Evolutionary conservation across 2,888 invertebrate species (phyloP).

Genomic region (Lasius fuliginosus): DNA sequence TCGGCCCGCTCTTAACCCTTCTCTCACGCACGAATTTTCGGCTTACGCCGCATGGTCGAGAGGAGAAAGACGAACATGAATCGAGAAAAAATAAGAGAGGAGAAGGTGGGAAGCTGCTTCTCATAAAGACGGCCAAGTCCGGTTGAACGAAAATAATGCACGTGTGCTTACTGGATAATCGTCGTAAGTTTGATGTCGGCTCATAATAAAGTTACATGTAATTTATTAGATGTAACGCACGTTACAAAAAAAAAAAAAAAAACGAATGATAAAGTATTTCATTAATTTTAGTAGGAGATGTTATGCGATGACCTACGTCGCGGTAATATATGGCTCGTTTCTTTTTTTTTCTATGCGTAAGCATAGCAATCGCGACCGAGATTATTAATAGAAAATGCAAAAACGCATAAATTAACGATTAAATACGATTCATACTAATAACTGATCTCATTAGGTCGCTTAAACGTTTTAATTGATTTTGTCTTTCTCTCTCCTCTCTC

Average conservation of each 20-base stretch:
- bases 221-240: slow-evolving; percentile 28
- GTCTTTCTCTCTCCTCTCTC: not conserved
- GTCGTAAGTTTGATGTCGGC: slow-evolving; percentile 30
- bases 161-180: slow-evolving; percentile 30
- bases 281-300: slow-evolving; percentile 14
- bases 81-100: not conserved
- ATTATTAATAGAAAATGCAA: slow-evolving; percentile 5
- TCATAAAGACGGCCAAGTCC: slow-evolving; percentile 19
- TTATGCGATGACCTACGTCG: not conserved
- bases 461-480: not conserved
- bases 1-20: slow-evolving; percentile 37
- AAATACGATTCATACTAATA: slow-evolving; percentile 5
- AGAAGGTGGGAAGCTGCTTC: not conserved
- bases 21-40: slow-evolving; percentile 53
- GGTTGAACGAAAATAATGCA: slow-evolving; percentile 32
- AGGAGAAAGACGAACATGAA: not conserved
- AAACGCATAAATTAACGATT: not conserved
- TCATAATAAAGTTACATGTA: slow-evolving; percentile 44
- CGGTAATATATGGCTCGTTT: slow-evolving; percentile 20
- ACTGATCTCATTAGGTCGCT: slow-evolving; percentile 12
- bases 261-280: slow-evolving; percentile 25
- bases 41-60: slow-evolving; percentile 40
- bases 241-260: not conserved
- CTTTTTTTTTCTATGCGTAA: not conserved
- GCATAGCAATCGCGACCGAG: not conserved